phyloP scores from a whole-genome alignment of 2,888 invertebrate genomes.

The Galeopsomyia nigrocyanea region DNA sequence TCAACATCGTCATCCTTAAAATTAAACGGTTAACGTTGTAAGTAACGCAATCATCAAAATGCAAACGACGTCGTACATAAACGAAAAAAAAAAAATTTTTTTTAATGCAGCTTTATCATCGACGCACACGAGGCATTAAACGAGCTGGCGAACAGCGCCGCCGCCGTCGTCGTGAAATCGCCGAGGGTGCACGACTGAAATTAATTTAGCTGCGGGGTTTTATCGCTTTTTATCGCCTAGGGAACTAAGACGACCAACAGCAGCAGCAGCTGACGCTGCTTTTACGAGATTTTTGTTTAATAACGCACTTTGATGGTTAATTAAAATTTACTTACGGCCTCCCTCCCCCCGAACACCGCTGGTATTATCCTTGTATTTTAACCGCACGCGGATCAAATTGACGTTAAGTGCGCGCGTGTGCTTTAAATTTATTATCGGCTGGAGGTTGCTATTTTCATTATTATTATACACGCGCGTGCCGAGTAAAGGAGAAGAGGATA shows the following conservation, averaged over 20 bases:
- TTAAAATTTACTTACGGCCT: slow-evolving; percentile 26
- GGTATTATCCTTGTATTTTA: neutral
- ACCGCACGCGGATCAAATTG: neutral
- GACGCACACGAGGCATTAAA: no score
- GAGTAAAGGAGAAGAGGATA: no score
- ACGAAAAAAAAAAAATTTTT: neutral
- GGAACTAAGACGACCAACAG: neutral
- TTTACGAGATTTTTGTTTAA: slow-evolving; percentile 26
- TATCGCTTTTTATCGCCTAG: slow-evolving; percentile 18
- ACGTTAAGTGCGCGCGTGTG: neutral
- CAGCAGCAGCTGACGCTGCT: neutral
- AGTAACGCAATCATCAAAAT: neutral
- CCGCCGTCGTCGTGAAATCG: neutral
- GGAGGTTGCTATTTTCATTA: neutral
- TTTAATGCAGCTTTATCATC: neutral
- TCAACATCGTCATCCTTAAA: no score
- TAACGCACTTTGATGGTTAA: slow-evolving; percentile 22
- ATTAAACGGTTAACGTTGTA: neutral
- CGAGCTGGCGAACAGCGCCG: no score
- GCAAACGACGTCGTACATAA: neutral
- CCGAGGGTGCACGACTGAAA: neutral
- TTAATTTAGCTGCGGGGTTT: slow-evolving; percentile 19
- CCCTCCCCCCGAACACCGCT: neutral
- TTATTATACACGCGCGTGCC: no score
- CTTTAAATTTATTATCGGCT: slow-evolving; percentile 22